These are phyloP conservation scores for Zonotrichia leucophrys DNA, from an alignment of 2,113 vertebrate species.

Conservation along the genomic window DNA sequence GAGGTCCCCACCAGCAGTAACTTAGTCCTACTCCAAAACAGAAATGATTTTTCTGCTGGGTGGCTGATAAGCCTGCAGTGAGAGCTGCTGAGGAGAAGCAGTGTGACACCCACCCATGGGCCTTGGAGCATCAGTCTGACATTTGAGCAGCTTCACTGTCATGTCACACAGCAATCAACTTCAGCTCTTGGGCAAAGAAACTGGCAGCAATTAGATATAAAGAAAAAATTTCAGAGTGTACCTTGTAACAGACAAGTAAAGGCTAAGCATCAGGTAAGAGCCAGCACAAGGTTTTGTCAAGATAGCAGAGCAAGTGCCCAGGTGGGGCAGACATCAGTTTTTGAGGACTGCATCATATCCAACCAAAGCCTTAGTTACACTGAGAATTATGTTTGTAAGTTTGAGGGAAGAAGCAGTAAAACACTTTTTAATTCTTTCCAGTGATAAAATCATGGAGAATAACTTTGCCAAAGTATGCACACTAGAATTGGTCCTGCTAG, in stretches of 20 bases:
- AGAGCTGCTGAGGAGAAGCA: neutral
- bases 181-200: neutral
- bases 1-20: neutral
- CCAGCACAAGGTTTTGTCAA: neutral
- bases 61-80: neutral
- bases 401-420: neutral
- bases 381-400: neutral
- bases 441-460: neutral
- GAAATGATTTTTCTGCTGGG: accelerated
- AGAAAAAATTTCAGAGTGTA: neutral
- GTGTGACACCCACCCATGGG: neutral
- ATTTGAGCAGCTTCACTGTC: neutral
- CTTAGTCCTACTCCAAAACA: neutral
- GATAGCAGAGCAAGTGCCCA: neutral
- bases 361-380: neutral
- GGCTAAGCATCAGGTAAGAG: neutral
- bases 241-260: neutral
- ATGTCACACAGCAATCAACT: neutral
- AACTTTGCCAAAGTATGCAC: neutral
- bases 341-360: neutral
- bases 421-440: neutral
- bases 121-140: neutral
- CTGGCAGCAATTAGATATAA: neutral
- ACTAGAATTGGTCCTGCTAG: neutral
- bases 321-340: neutral